Evolutionary conservation across 2,888 invertebrate genomes (phyloP), one percentile per base, ranked within the genome.

Genomic region (Cataglyphis albicans): DNA sequence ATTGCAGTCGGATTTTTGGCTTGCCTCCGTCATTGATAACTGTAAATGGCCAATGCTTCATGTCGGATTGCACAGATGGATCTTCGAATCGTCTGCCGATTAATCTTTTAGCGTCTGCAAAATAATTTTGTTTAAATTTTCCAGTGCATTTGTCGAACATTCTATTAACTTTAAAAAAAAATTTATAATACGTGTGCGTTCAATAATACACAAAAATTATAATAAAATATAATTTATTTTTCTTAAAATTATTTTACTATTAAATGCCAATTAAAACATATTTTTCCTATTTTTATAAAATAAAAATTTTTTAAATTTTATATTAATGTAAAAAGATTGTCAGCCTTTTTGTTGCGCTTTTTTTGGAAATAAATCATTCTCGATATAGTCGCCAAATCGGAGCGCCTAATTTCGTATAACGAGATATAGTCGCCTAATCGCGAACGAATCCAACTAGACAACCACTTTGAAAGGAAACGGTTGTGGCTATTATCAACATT

Each of bases 1-100:
- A 89, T 41, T 84, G 85, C 0, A 97, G 96, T 90, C 96, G 95
- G 87, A 98, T 97, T 95, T 97, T 97, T 0, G 97, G 97, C 91
- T 97, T 97, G 0, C 97, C 97, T 5, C 95, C 95, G 55, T 97
- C 97, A 82, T 96, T 96, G 38, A 97, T 92, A 0, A 97, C 96
- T 89, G 95, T 95, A 94, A 98, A 98, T 0, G 98, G 97, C 98
- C 98, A 98, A 91, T 97, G 97, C 93, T 97, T 97, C 93, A 97
- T 96, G 93, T 98, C 98, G 65, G 96, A 96, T 94, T 98, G 97
- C 44, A 98, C 97, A 91, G 96, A 96, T 0, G 96, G 94, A 92
- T 98, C 98, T 89, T 97, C 97, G 93, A 96, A 98, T 90, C 96
- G 96, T 81, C 98, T 96, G 3, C 98, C 98, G 88, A 98, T 98